Evolutionary conservation across 2,888 invertebrate species (phyloP), one percentile per base, ranked within the genome.

Genomic region (Eupithecia abbreviata): DNA sequence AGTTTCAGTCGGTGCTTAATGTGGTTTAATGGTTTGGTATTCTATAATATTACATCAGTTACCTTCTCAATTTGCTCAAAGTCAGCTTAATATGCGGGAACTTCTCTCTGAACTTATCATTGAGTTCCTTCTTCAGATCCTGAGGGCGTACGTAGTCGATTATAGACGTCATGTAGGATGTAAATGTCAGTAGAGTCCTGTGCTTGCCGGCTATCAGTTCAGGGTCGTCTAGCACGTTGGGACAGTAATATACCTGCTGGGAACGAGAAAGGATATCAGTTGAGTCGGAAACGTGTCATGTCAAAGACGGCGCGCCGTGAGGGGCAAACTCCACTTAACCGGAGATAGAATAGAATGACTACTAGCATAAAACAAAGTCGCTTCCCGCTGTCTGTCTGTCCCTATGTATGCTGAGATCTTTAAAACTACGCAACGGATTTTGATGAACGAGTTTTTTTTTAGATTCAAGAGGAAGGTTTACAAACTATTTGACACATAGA

Each of bases 61-160:
- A 98, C 98, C 98, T 99, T 93, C 99, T 96, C 75, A 99, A 95
- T 95, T 99, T 99, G 92, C 99, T 99, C 77, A 99, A 96, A 4
- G 99, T 99, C 49, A 99, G 95, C 89, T 99, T 98, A 81, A 99
- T 97, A 85, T 98, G 97, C 0, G 99, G 99, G 94, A 99, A 99
- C 88, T 98, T 98, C 85, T 98, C 98, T 83, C 97, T 96, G 89
- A 99, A 99, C 92, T 99, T 99, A 88, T 99, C 99, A 92, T 99
- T 99, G 70, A 99, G 95, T 91, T 99, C 99, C 90, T 98, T 98
- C 92, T 99, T 99, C 83, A 99, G 95, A 90, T 99, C 99, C 58
- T 98, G 98, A 18, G 99, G 99, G 82, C 98, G 97, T 6, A 99
- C 99, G 89, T 99, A 99, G 92, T 99, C 99, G 85, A 99, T 99